Percentiles rank a stretch among this genome's conserved stretches.
phyloP scores from a whole-genome alignment of 2,113 vertebrate genomes.

The Gulo gulo region DNA sequence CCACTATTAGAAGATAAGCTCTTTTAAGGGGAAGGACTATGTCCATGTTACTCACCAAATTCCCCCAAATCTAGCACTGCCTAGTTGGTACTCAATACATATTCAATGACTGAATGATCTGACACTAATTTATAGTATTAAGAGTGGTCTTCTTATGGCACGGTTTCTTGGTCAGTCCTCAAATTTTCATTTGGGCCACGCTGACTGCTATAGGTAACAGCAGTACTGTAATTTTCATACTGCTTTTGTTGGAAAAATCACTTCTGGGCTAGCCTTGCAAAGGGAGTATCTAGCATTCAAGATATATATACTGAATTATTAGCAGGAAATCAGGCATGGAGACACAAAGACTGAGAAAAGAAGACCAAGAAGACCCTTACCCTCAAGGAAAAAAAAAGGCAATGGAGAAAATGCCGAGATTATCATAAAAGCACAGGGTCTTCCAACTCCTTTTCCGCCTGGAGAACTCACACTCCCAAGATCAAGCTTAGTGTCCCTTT shows the following conservation, averaged over 20 bases:
- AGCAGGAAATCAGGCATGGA: background rate
- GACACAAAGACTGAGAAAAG: background rate
- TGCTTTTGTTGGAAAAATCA: background rate
- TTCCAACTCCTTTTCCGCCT: background rate
- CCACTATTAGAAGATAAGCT: background rate
- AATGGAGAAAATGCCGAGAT: background rate
- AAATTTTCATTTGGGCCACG: background rate
- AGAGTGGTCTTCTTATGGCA: background rate
- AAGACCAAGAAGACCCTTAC: background rate
- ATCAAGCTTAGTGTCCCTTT: background rate
- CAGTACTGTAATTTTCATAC: background rate
- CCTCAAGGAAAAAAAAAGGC: background rate
- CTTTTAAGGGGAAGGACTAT: too few relatives aligned
- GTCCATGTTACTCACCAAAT: background rate
- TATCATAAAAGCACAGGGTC: background rate
- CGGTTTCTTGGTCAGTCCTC: background rate
- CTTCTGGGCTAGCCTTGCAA: background rate
- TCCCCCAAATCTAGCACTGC: background rate
- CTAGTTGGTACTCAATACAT: background rate
- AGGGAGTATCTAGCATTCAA: background rate
- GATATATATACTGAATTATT: background rate
- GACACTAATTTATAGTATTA: background rate
- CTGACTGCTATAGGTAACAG: background rate
- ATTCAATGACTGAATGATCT: background rate
- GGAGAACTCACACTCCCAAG: background rate